Conservation (phyloP, 2,113 vertebrate genomes). For the Nerophis ophidion region DNA sequence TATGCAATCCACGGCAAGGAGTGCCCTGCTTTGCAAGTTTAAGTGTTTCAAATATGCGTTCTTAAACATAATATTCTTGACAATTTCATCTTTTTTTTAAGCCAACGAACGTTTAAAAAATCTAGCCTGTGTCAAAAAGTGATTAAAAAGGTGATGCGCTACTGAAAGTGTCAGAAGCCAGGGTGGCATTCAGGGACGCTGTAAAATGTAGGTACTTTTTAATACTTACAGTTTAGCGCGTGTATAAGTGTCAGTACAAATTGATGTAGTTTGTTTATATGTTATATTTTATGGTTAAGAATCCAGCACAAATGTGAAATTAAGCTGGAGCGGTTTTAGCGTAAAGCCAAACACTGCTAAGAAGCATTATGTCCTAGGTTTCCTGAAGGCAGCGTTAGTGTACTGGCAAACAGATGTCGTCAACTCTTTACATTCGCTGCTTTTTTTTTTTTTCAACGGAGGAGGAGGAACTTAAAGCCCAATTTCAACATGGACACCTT, state of each 20-base stretch:
- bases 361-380: background rate
- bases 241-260: too few relatives aligned
- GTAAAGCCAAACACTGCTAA: background rate
- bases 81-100: too few relatives aligned
- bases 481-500: constrained; percentile 35
- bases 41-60: too few relatives aligned
- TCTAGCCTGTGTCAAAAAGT: too few relatives aligned
- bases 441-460: background rate
- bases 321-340: too few relatives aligned
- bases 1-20: constrained; percentile 41
- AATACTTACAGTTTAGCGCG: too few relatives aligned
- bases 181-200: background rate
- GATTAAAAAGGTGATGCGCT: background rate
- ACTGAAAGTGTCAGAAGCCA: constrained; percentile 6
- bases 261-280: too few relatives aligned
- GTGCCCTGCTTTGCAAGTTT: constrained; percentile 12
- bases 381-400: constrained; percentile 11
- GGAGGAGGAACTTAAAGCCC: constrained; percentile 48
- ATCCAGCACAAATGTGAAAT: too few relatives aligned
- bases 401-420: constrained; percentile 58
- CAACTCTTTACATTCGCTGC: constrained; percentile 27
- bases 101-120: too few relatives aligned
- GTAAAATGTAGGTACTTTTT: background rate
- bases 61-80: too few relatives aligned
- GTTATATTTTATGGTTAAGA: too few relatives aligned